Conservation (phyloP, 2,113 vertebrate species). For the Setophaga coronata region DNA sequence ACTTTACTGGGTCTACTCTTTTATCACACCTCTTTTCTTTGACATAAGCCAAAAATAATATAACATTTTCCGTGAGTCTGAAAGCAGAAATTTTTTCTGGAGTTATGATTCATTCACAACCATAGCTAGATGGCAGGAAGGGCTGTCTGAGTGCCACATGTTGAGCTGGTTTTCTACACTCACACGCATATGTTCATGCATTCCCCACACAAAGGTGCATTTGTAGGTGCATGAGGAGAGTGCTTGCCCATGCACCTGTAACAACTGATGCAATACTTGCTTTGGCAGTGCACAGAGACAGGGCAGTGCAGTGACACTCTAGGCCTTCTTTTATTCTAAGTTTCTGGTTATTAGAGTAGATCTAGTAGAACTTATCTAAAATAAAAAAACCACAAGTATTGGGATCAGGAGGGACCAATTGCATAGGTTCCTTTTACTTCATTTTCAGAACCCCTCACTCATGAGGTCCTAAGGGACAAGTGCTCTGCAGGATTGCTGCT, state of each 20-base stretch:
- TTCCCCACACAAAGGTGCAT: not conserved
- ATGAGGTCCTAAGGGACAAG: not conserved
- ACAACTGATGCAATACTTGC: not conserved
- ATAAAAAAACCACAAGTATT: not conserved
- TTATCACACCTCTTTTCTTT: not conserved
- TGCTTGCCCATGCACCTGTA: not conserved
- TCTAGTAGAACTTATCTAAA: not conserved
- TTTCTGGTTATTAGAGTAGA: not conserved
- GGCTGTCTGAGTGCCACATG: slow-evolving; percentile 19
- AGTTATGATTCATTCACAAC: slow-evolving; percentile 10
- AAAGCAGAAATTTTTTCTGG: not conserved
- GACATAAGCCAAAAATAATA: not conserved
- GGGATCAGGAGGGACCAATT: not conserved
- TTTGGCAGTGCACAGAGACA: not conserved
- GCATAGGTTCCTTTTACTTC: not conserved
- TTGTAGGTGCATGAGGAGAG: not conserved
- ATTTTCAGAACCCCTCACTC: not conserved
- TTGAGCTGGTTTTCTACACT: not conserved
- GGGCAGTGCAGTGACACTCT: not conserved
- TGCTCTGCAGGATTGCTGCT: not conserved
- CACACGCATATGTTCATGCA: not conserved
- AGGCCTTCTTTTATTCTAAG: not conserved
- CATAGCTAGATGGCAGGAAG: not conserved
- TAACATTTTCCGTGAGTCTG: not conserved
- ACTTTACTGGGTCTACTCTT: not conserved